phyloP scores from a whole-genome alignment of 1,140 invertebrate species.

The Mycetomoellerius zeteki region DNA sequence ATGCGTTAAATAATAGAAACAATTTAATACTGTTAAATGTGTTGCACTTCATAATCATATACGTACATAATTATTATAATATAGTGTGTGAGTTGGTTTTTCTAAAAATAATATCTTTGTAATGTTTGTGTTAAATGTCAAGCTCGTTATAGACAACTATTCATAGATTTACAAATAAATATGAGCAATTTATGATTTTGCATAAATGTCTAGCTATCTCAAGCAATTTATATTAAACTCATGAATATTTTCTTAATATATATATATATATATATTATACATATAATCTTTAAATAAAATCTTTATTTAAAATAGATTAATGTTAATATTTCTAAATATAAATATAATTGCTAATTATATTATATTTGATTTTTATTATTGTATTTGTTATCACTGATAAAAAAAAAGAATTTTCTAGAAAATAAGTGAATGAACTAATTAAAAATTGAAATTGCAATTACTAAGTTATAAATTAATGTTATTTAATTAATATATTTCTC shows the following conservation, averaged over 20 bases:
- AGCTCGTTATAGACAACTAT: background rate
- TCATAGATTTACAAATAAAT: background rate
- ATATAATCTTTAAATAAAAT: no score
- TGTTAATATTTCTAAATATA: background rate
- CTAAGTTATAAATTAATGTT: background rate
- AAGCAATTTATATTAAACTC: background rate
- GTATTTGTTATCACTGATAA: background rate
- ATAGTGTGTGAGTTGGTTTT: background rate
- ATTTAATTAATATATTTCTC: background rate
- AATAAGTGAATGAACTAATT: background rate
- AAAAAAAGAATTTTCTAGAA: background rate
- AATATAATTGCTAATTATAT: background rate
- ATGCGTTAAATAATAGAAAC: constrained; percentile 3
- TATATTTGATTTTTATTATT: constrained; percentile 1
- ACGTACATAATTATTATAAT: background rate
- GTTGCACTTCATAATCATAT: background rate
- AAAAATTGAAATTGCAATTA: background rate
- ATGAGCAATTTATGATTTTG: background rate
- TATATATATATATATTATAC: no score
- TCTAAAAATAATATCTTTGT: background rate
- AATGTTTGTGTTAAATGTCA: background rate
- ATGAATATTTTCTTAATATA: background rate
- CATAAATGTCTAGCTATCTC: background rate
- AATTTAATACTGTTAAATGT: background rate
- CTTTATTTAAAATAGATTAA: no score